phyloP scores from a whole-genome alignment of 2,797 vertebrate species.

The Galaxias olidus region DNA sequence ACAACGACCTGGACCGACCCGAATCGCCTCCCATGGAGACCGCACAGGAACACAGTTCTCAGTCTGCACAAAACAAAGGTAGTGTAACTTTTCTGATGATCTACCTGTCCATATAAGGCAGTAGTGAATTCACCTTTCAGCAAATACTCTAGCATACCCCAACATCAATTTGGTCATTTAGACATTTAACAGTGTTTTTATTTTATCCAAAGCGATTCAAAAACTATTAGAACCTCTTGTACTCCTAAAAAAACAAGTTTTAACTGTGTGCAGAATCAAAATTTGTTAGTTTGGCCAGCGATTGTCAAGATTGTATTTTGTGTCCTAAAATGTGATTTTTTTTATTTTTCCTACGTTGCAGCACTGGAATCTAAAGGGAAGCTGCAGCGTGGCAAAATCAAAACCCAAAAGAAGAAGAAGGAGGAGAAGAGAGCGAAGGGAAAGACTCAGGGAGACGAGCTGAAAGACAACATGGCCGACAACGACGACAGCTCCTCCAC shows the following conservation, averaged over 20 bases:
- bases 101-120: too few relatives aligned
- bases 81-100: conserved; percentile 14
- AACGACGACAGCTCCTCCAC: conserved; percentile 97
- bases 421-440: conserved; percentile 85
- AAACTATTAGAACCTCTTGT: too few relatives aligned
- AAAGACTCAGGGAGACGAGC: conserved; percentile 87
- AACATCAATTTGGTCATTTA: too few relatives aligned
- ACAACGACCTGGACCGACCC: conserved; percentile 92
- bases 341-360: conserved; percentile 22
- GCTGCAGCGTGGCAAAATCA: conserved; percentile 84
- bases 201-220: too few relatives aligned
- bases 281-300: not conserved
- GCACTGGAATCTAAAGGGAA: conserved; percentile 85
- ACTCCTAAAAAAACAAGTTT: too few relatives aligned
- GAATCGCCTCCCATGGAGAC: conserved; percentile 79
- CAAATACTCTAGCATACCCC: too few relatives aligned
- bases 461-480: conserved; percentile 89
- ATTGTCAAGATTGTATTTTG: not conserved
- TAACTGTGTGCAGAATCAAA: too few relatives aligned
- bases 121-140: too few relatives aligned
- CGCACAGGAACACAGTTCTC: conserved; percentile 84
- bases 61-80: conserved; percentile 91
- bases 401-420: conserved; percentile 88
- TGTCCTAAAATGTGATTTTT: not conserved
- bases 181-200: too few relatives aligned